phyloP scores from a whole-genome alignment of 2,888 invertebrate species.

The Phalera bucephala region DNA sequence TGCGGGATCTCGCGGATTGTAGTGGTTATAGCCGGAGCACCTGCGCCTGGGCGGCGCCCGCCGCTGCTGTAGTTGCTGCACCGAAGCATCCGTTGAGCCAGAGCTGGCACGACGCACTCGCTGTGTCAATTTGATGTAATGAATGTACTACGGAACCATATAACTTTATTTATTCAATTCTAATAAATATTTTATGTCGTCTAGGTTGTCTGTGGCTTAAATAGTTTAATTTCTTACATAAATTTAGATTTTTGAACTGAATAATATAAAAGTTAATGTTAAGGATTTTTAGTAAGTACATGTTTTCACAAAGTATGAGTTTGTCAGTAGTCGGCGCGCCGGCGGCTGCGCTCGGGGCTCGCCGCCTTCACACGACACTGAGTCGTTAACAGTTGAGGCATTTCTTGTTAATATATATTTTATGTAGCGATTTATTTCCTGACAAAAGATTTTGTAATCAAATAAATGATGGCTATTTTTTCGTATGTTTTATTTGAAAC shows the following conservation, averaged over 20 bases:
- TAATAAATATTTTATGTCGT: conserved; percentile 28
- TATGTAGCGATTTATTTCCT: conserved; percentile 78
- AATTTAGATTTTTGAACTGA: conserved; percentile 49
- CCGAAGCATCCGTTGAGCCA: not conserved
- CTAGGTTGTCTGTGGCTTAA: conserved; percentile 39
- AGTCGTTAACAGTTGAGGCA: too few relatives aligned
- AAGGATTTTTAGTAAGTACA: conserved; percentile 45
- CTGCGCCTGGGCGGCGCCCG: conserved; percentile 10
- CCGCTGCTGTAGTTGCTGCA: not conserved
- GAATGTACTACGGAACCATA: conserved; percentile 13
- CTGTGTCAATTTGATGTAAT: conserved; percentile 16
- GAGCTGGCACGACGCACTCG: conserved; percentile 12
- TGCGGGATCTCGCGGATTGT: conserved; percentile 26
- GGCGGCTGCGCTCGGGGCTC: conserved; percentile 12
- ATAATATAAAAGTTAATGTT: conserved; percentile 47
- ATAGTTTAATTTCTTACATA: conserved; percentile 40
- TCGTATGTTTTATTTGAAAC: conserved; percentile 35
- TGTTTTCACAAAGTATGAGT: conserved; percentile 43
- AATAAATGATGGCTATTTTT: conserved; percentile 79
- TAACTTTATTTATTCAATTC: conserved; percentile 24
- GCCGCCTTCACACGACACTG: conserved; percentile 10
- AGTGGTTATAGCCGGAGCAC: conserved; percentile 3
- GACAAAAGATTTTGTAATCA: conserved; percentile 78
- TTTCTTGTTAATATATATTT: conserved; percentile 74
- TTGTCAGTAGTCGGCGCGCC: conserved; percentile 19